phyloP scores from a whole-genome alignment of 2,113 vertebrate genomes.

The Epinephelus cyanopodus region DNA sequence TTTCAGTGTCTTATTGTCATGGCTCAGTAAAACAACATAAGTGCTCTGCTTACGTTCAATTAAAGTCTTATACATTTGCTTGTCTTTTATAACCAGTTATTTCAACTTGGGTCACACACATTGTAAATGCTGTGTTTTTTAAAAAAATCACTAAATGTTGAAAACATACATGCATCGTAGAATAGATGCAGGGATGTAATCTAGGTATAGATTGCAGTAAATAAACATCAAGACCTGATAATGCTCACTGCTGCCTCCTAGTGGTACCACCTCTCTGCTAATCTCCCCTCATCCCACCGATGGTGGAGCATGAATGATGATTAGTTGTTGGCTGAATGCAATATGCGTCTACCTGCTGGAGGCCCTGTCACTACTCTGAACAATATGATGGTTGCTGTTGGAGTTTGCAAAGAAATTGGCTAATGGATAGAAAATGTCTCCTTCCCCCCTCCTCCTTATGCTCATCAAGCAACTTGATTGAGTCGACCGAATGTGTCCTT shows the following conservation, averaged over 20 bases:
- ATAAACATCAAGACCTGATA: not conserved
- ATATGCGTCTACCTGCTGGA: not conserved
- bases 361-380: not conserved
- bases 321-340: not conserved
- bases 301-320: not conserved
- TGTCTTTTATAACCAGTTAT: not conserved
- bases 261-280: not conserved
- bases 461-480: not conserved
- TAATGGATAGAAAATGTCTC: too few relatives aligned
- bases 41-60: not conserved
- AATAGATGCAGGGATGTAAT: not conserved
- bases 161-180: not conserved
- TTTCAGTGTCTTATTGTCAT: not conserved
- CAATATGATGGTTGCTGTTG: not conserved
- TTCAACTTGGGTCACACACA: not conserved
- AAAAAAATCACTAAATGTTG: not conserved
- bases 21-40: not conserved
- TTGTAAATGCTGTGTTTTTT: not conserved
- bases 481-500: not conserved
- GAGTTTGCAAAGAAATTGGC: not conserved
- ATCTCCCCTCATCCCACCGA: not conserved
- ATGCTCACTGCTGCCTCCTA: conserved; percentile 39
- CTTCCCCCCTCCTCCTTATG: too few relatives aligned
- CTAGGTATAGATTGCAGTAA: not conserved
- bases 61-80: not conserved